phyloP scores from a whole-genome alignment of 2,888 invertebrate genomes.

The Oxytorus armatus region DNA sequence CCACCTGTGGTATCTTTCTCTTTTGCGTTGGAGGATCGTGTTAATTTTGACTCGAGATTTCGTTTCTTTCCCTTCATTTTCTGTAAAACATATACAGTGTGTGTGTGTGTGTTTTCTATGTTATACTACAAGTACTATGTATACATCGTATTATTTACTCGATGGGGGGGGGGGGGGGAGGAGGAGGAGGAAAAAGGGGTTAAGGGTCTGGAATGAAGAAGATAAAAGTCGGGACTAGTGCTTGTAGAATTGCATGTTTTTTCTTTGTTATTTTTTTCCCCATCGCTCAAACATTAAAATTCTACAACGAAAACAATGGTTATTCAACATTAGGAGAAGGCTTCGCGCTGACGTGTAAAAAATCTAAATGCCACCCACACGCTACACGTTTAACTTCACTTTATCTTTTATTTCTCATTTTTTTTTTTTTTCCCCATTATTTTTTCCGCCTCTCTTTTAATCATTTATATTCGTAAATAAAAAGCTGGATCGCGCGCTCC shows the following conservation, averaged over 20 bases:
- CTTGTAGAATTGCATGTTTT: slow-evolving; percentile 37
- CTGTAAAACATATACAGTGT: slow-evolving; percentile 61
- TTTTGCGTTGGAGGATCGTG: slow-evolving; percentile 45
- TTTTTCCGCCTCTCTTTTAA: slow-evolving; percentile 27
- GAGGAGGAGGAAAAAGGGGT: background rate
- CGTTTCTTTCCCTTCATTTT: slow-evolving; percentile 24
- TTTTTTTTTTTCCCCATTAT: slow-evolving; percentile 27
- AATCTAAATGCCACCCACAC: slow-evolving; percentile 80
- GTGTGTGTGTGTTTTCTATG: slow-evolving; percentile 11
- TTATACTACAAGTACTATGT: slow-evolving; percentile 51
- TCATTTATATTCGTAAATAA: slow-evolving; percentile 66
- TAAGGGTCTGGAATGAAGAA: slow-evolving; percentile 51
- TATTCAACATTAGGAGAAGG: slow-evolving; percentile 67
- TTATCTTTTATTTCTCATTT: slow-evolving; percentile 46
- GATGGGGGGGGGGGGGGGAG: slow-evolving; percentile 9
- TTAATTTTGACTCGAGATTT: slow-evolving; percentile 46
- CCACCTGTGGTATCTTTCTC: slow-evolving; percentile 21
- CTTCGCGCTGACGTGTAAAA: slow-evolving; percentile 79
- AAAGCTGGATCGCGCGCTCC: slow-evolving; percentile 66
- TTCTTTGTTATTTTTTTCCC: slow-evolving; percentile 20
- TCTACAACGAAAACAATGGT: slow-evolving; percentile 52
- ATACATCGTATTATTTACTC: slow-evolving; percentile 29
- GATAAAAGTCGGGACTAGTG: slow-evolving; percentile 46
- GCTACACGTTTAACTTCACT: slow-evolving; percentile 67
- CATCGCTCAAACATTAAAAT: slow-evolving; percentile 52